phyloP scores from a whole-genome alignment of 2,113 vertebrate species.

The Salminus brasiliensis region DNA sequence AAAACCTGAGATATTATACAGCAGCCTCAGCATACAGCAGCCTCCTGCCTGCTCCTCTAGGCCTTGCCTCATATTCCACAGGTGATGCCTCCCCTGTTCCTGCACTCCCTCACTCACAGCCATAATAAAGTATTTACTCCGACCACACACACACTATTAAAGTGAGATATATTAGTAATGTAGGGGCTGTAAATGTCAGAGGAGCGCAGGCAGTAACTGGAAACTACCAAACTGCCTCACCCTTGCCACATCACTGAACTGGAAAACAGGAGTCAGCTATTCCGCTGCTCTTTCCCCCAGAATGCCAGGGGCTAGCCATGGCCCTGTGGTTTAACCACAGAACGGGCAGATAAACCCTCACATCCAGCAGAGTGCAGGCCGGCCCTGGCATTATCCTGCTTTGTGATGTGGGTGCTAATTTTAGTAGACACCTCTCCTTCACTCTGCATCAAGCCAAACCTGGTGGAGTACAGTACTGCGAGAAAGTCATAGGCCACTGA shows the following conservation, averaged over 20 bases:
- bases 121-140: slow-evolving; percentile 75
- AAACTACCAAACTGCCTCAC: slow-evolving; percentile 52
- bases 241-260: slow-evolving; percentile 66
- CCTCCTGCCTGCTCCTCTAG: too few relatives aligned
- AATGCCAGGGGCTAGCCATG: slow-evolving; percentile 63
- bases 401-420: not conserved
- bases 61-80: not conserved
- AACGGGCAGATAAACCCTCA: slow-evolving; percentile 47
- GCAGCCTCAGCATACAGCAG: too few relatives aligned
- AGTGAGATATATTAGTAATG: slow-evolving; percentile 52
- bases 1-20: too few relatives aligned
- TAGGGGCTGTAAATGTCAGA: slow-evolving; percentile 65
- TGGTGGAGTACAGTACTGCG: not conserved
- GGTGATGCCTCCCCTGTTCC: not conserved
- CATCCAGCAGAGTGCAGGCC: slow-evolving; percentile 9
- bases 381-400: not conserved
- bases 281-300: slow-evolving; percentile 56
- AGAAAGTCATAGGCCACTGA: too few relatives aligned
- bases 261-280: slow-evolving; percentile 65
- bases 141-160: slow-evolving; percentile 65
- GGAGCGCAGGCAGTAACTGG: slow-evolving; percentile 57
- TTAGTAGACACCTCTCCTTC: not conserved
- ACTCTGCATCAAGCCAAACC: not conserved
- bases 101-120: slow-evolving; percentile 54
- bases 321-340: slow-evolving; percentile 64